phyloP scores from a whole-genome alignment of 2,888 invertebrate species.

The Kryphioiulus occultus region DNA sequence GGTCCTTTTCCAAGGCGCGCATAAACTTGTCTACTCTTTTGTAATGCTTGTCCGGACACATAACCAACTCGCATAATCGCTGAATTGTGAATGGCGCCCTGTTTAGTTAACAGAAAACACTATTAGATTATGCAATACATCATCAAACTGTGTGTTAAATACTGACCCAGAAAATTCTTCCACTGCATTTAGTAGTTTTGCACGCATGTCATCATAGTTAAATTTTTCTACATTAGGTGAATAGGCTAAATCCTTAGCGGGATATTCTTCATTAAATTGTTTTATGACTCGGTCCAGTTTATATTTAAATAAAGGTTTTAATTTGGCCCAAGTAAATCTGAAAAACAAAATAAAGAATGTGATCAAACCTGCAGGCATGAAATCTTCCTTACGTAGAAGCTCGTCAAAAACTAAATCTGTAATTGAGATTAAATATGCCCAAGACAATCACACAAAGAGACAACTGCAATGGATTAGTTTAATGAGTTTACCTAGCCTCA shows the following conservation, averaged over 20 bases:
- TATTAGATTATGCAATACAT: constrained; percentile 48
- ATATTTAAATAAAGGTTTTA: constrained; percentile 86
- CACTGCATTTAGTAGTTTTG: constrained; percentile 60
- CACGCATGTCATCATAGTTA: constrained; percentile 84
- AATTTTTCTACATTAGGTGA: constrained; percentile 92
- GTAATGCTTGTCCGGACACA: constrained; percentile 91
- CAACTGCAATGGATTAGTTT: no score
- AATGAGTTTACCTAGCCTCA: no score
- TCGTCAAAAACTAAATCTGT: neutral
- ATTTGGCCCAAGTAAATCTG: constrained; percentile 83
- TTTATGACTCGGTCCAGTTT: constrained; percentile 86
- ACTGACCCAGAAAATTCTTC: constrained; percentile 62
- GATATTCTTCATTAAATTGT: constrained; percentile 79
- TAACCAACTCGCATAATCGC: constrained; percentile 91
- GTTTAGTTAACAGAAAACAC: constrained; percentile 56
- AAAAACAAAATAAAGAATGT: constrained; percentile 44
- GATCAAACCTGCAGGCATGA: neutral
- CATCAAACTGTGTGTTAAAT: neutral
- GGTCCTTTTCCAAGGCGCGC: constrained; percentile 88
- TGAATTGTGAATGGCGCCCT: constrained; percentile 97
- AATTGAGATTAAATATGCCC: no score
- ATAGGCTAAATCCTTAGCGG: constrained; percentile 75
- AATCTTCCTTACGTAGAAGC: neutral
- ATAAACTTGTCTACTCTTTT: constrained; percentile 95
- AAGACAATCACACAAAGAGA: no score